These are phyloP conservation scores for Phragmatobia fuliginosa DNA, from an alignment of 2,888 invertebrate genomes.

Conservation along the genomic window DNA sequence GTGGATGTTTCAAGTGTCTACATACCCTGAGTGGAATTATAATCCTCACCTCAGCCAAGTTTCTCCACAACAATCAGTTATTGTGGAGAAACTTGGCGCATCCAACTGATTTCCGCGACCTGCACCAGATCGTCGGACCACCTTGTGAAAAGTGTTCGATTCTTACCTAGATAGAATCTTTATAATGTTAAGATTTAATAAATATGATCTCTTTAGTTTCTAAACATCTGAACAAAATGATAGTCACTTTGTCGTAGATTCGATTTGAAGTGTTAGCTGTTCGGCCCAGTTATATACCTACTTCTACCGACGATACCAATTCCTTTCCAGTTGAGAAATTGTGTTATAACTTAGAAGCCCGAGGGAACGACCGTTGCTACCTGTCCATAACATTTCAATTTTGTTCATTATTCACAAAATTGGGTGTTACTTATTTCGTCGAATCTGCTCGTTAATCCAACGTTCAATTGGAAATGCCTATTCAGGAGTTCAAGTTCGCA, in stretches of 20 bases:
- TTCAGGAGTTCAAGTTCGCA: slow-evolving; percentile 4
- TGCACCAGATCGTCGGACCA: too few species aligned
- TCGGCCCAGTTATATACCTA: slow-evolving; percentile 28
- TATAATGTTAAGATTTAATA: too few species aligned
- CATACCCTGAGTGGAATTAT: too few species aligned
- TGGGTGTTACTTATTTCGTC: slow-evolving; percentile 32
- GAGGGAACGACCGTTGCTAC: slow-evolving; percentile 28
- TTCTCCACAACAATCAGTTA: too few species aligned
- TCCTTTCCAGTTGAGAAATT: slow-evolving; percentile 33
- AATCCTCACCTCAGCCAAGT: too few species aligned
- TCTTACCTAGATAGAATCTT: too few species aligned
- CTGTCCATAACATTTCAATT: slow-evolving; percentile 44
- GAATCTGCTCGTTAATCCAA: slow-evolving; percentile 20
- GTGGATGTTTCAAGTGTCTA: not conserved
- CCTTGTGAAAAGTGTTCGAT: too few species aligned
- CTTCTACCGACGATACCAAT: slow-evolving; percentile 28
- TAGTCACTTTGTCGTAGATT: slow-evolving; percentile 10
- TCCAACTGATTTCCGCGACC: too few species aligned
- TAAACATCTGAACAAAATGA: not conserved
- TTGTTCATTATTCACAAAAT: slow-evolving; percentile 41
- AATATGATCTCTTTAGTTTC: too few species aligned
- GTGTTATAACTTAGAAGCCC: slow-evolving; percentile 34
- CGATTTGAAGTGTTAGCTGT: slow-evolving; percentile 30
- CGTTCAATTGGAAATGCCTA: slow-evolving; percentile 14
- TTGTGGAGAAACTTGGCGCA: too few species aligned